Evolutionary conservation across 2,888 invertebrate species (phyloP), one percentile per base, ranked within the genome.

Genomic region (Nebria brevicollis): DNA sequence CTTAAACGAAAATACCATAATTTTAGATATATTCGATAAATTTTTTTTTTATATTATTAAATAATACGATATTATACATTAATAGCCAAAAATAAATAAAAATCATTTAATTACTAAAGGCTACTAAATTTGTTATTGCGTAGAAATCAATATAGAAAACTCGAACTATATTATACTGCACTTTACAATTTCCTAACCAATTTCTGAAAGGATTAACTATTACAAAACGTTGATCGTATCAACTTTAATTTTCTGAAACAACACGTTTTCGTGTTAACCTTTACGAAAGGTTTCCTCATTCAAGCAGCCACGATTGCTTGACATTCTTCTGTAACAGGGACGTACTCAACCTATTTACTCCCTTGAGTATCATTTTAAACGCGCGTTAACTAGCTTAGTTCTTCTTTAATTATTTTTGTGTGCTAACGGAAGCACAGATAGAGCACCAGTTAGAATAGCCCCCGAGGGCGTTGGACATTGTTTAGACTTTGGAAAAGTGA

Each of bases 241-340:
- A 4, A 13, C 54, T 54, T 54, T 54, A 54, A 54, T 54, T 54
- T 54, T 54, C 54, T 54, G 11, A 54, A 54, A 54, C 54, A 54
- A 54, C 54, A 54, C 54, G 54, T 54, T 54, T 54, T 54, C 54
- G 54, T 54, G 54, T 54, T 54, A 54, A 54, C 54, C 54, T 54
- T 54, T 54, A 8, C 8, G 54, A 54, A 54, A 54, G 54, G 54
- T 54, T 54, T 54, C 54, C 54, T 54, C 54, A 54, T 54, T 54
- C 54, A 54, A 54, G 54, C 54, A 54, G 13, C 54, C 54, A 54
- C 54, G 54, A 54, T 13, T 54, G 54, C 13, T 54, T 54, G 54
- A 54, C 54, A 54, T 54, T 54, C 54, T 54, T 54, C 7, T 54
- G 8, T 8, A 54, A 54, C 54, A 54, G 54, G 13, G 54, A 8